These are phyloP conservation scores for Luperina nickerlii DNA, from an alignment of 2,888 invertebrate species.

Conservation along the genomic window DNA sequence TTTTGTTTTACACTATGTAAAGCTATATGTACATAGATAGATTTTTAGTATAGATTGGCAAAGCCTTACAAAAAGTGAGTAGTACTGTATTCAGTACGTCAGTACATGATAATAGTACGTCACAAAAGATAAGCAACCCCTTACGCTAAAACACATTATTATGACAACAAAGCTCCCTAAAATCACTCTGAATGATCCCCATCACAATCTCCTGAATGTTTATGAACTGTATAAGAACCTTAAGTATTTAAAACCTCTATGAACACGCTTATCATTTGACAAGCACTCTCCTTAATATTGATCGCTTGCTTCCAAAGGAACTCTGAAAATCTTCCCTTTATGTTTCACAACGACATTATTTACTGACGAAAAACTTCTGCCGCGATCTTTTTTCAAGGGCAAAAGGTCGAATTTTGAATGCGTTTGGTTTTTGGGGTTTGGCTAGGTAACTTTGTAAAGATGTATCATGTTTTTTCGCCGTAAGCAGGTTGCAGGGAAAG, in stretches of 20 bases:
- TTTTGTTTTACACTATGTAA: too few relatives aligned
- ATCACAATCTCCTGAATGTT: slow-evolving; percentile 38
- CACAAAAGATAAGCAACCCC: not conserved
- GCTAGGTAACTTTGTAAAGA: slow-evolving; percentile 59
- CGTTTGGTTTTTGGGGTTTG: slow-evolving; percentile 37
- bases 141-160: slow-evolving; percentile 9
- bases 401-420: slow-evolving; percentile 63
- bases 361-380: not conserved
- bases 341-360: slow-evolving; percentile 1
- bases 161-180: slow-evolving; percentile 6
- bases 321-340: slow-evolving; percentile 46
- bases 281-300: slow-evolving; percentile 75
- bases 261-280: slow-evolving; percentile 70
- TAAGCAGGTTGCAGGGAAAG: slow-evolving; percentile 62
- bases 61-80: not conserved
- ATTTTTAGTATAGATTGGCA: not conserved
- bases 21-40: too few relatives aligned
- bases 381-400: not conserved
- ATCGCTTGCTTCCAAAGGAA: slow-evolving; percentile 76
- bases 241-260: slow-evolving; percentile 65
- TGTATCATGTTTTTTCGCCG: slow-evolving; percentile 76
- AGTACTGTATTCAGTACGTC: not conserved
- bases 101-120: not conserved
- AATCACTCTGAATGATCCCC: slow-evolving; percentile 29
- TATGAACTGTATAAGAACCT: slow-evolving; percentile 50